Evolutionary conservation across 2,797 vertebrate species (phyloP), one percentile per base, ranked within the genome.

Genomic region (Periparus ater): DNA sequence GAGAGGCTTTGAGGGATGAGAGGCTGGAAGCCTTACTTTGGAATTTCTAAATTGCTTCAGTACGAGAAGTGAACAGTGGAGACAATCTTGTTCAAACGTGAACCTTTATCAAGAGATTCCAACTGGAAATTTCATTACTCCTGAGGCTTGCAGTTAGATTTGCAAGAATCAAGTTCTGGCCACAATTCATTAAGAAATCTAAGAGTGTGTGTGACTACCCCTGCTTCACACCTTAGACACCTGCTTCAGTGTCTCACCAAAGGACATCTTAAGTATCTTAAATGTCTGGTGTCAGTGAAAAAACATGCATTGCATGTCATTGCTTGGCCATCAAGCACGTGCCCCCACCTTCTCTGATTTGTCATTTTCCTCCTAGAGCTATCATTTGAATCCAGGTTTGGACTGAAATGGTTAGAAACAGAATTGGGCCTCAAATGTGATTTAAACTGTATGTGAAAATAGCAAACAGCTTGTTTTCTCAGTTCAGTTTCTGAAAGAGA

Each of bases 61-160:
- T 63, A 58, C 0, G 0, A 21, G 38, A 77, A n/a, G 22, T 58
- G 75, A 91, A 40, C 32, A 36, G 18, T 58, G 47, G 58, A 91
- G 97, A 97, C 97, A 97, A 96, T 97, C 97, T 92, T 71, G n/a
- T 73, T 85, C 85, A 66, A 78, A 90, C 0, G 0, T 45, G 48
- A 93, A 63, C 42, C 79, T 78, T 54, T 42, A 62, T 58, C 50
- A 62, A 72, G 58, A 86, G 72, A 53, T 78, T 66, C 70, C 36
- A 2, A 62, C 76, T 91, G 76, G 75, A 91, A 83, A 58, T 34
- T 62, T 78, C 47, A 48, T 89, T 80, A 66, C 54, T 88, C 78
- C 44, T 55, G 73, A 75, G 73, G 21, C 82, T 93, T 92, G 58
- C 55, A 84, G 76, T 86, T 73, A 66, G 36, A 78, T 47, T 87